These are phyloP conservation scores for Trichogramma dendrolimi DNA, from an alignment of 2,888 invertebrate species.

Conservation along the genomic window DNA sequence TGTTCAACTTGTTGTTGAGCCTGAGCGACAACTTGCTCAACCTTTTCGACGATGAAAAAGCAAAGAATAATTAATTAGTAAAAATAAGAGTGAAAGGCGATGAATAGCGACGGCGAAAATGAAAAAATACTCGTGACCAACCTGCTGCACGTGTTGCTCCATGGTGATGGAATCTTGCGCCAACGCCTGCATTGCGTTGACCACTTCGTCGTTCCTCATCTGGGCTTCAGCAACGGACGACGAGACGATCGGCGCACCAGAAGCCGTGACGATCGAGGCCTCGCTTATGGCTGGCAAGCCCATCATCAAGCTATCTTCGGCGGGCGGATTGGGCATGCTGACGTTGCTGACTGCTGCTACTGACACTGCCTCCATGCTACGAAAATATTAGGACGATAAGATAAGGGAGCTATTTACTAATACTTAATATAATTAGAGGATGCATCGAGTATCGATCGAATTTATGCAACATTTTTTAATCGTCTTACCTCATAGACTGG, in stretches of 20 bases:
- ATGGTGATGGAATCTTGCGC: slow-evolving; percentile 44
- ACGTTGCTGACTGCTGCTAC: background rate
- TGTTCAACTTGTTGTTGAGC: slow-evolving; percentile 50
- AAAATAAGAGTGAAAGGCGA: too few species aligned
- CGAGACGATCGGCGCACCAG: slow-evolving; percentile 30
- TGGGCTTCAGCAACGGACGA: slow-evolving; percentile 31
- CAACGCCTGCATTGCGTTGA: slow-evolving; percentile 40
- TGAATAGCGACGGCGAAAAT: too few species aligned
- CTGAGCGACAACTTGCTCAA: slow-evolving; percentile 49
- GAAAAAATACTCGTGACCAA: too few species aligned
- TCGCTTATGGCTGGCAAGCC: slow-evolving; percentile 46
- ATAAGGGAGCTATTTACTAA: too few species aligned
- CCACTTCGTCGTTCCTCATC: slow-evolving; percentile 30
- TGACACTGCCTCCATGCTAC: background rate
- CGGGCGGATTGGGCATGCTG: slow-evolving; percentile 30
- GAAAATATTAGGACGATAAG: too few species aligned
- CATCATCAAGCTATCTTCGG: slow-evolving; percentile 43
- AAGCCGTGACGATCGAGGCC: slow-evolving; percentile 37
- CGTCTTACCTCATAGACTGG: too few species aligned
- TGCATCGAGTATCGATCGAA: too few species aligned
- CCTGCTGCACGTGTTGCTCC: slow-evolving; percentile 38
- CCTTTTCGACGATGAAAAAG: slow-evolving; percentile 12
- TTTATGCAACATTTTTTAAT: too few species aligned
- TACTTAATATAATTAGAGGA: too few species aligned
- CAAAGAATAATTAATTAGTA: too few species aligned